Evolutionary conservation across 2,888 invertebrate genomes (phyloP).

Genomic region (Periphyllus acericola): DNA sequence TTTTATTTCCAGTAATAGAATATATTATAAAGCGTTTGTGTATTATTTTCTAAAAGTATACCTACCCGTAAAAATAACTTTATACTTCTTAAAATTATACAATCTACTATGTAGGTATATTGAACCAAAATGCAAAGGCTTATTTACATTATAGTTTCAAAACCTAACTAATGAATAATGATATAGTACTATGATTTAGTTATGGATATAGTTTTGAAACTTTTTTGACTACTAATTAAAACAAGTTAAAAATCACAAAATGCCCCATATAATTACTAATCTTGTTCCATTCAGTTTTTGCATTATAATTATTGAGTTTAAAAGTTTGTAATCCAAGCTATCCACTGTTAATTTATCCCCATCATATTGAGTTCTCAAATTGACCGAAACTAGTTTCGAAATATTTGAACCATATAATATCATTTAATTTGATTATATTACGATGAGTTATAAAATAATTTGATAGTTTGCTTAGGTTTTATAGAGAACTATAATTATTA

Average conservation of each 20-base stretch:
- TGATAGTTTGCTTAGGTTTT: background rate
- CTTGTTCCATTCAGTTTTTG: background rate
- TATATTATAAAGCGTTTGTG: background rate
- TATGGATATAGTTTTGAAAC: background rate
- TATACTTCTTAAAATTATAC: background rate
- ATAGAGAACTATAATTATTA: background rate
- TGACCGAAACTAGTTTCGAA: background rate
- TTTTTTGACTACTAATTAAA: background rate
- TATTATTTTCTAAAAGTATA: background rate
- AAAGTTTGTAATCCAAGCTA: background rate
- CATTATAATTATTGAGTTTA: slow-evolving; percentile 21
- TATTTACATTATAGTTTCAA: background rate
- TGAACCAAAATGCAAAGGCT: background rate
- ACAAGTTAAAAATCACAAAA: background rate
- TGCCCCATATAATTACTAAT: background rate
- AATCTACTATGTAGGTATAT: background rate
- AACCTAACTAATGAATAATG: background rate
- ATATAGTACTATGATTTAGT: background rate
- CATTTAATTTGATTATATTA: background rate
- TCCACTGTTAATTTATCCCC: background rate
- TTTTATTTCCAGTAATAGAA: background rate
- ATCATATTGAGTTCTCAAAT: background rate
- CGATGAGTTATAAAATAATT: background rate
- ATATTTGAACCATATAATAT: background rate
- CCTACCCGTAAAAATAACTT: background rate